Conservation (phyloP, 2,888 invertebrate genomes). For the Cheiracanthium punctorium region DNA sequence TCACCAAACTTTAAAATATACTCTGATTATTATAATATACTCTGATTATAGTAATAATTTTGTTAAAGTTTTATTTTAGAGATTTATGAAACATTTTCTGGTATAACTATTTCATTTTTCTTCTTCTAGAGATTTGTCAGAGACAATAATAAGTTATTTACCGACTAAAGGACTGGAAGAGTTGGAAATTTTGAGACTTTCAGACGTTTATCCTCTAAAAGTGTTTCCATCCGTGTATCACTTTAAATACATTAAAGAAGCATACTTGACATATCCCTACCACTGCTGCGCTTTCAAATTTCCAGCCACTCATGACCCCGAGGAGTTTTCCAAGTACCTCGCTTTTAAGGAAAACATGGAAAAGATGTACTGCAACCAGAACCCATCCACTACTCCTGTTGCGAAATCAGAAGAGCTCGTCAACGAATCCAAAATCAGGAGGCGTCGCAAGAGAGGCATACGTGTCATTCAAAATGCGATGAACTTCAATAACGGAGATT, state of each 20-base stretch:
- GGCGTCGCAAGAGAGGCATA: neutral
- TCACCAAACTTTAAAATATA: too few relatives aligned
- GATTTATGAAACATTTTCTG: too few relatives aligned
- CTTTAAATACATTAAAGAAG: slow-evolving; percentile 78
- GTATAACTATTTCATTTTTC: too few relatives aligned
- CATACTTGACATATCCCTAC: slow-evolving; percentile 86
- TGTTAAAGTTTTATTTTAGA: too few relatives aligned
- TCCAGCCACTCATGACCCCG: slow-evolving; percentile 87
- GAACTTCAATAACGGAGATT: neutral
- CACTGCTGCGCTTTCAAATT: slow-evolving; percentile 93
- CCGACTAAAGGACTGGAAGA: slow-evolving; percentile 85
- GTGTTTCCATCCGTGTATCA: slow-evolving; percentile 89
- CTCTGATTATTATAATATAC: too few relatives aligned
- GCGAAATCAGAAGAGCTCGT: neutral
- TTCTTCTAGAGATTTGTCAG: slow-evolving; percentile 84
- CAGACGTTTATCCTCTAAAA: slow-evolving; percentile 85
- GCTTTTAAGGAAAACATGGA: slow-evolving; percentile 73
- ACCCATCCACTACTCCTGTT: slow-evolving; percentile 26
- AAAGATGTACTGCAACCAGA: slow-evolving; percentile 53
- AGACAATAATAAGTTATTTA: slow-evolving; percentile 83
- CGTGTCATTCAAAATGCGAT: neutral
- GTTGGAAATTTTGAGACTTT: slow-evolving; percentile 83
- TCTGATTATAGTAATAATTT: too few relatives aligned
- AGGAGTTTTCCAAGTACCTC: slow-evolving; percentile 80
- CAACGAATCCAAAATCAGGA: neutral